Percentiles rank a stretch among this genome's conserved stretches.
Evolutionary conservation across 2,797 vertebrate species (phyloP).

Genomic region (Percopsis omiscomaycus): DNA sequence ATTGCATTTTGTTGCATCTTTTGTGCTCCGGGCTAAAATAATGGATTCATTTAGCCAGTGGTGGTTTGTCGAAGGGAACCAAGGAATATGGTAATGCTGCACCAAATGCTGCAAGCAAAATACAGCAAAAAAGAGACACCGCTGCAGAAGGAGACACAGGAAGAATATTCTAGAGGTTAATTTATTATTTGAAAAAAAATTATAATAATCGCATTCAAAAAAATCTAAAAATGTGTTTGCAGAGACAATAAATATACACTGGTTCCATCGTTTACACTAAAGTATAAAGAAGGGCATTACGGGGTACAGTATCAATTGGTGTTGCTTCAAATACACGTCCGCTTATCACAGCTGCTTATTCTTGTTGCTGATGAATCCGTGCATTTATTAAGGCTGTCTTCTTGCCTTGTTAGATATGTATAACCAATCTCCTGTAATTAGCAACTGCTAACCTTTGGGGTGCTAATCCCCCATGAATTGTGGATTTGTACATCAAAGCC

Average conservation of each 20-base stretch:
- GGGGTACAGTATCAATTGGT: conserved; percentile 47
- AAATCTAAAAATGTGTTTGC: conserved; percentile 31
- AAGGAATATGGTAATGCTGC: conserved; percentile 78
- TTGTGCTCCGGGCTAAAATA: conserved; percentile 73
- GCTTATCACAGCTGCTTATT: conserved; percentile 71
- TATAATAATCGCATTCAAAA: conserved; percentile 41
- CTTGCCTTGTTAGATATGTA: conserved; percentile 80
- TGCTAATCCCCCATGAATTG: conserved; percentile 84
- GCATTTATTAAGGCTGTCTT: conserved; percentile 79
- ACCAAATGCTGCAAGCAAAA: conserved; percentile 67
- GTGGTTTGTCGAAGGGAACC: conserved; percentile 76
- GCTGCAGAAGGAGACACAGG: conserved; percentile 61
- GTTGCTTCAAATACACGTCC: conserved; percentile 58
- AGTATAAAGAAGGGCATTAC: conserved; percentile 42
- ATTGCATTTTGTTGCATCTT: conserved; percentile 78
- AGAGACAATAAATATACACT: conserved; percentile 48
- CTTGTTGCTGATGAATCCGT: conserved; percentile 73
- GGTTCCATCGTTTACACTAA: conserved; percentile 14
- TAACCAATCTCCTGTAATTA: conserved; percentile 84
- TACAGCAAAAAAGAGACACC: conserved; percentile 63
- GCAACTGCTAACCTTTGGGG: conserved; percentile 84
- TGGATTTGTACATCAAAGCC: conserved; percentile 87
- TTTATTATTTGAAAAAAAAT: conserved; percentile 66
- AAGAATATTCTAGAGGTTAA: conserved; percentile 66
- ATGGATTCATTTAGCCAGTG: conserved; percentile 80